A percentile compares a stretch with the other conserved stretches of the same genome.
Evolutionary conservation across 2,113 vertebrate species (phyloP).

Genomic region (Hippocampus guttulatus): DNA sequence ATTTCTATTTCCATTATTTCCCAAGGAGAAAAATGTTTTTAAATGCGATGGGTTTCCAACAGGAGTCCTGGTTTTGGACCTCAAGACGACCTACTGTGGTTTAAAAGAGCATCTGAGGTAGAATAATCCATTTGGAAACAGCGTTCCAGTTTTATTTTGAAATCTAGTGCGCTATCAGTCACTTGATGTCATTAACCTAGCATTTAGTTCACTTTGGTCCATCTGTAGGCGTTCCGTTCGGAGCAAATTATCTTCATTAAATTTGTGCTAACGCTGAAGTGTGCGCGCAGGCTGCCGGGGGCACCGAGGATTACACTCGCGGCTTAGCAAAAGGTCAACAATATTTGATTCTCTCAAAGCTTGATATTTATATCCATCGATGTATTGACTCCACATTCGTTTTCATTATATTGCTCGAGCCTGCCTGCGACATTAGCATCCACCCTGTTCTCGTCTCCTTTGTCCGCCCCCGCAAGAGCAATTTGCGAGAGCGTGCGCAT

Average conservation of each 20-base stretch:
- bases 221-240: constrained; percentile 49
- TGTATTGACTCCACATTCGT: constrained; percentile 48
- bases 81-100: too few species aligned
- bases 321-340: constrained; percentile 61
- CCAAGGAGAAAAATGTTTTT: too few species aligned
- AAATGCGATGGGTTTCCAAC: too few species aligned
- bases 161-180: background rate
- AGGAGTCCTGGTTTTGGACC: too few species aligned
- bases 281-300: constrained; percentile 38
- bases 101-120: background rate
- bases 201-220: constrained; percentile 54
- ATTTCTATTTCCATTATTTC: too few species aligned
- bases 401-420: constrained; percentile 40
- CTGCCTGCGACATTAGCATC: background rate
- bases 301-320: constrained; percentile 52
- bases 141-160: background rate
- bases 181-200: constrained; percentile 47
- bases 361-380: constrained; percentile 57
- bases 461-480: constrained; percentile 20
- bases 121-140: background rate
- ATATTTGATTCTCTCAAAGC: constrained; percentile 66
- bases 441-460: constrained; percentile 23
- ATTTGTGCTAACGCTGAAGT: constrained; percentile 42
- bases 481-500: constrained; percentile 9
- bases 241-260: constrained; percentile 62